These are phyloP conservation scores for Rhodinocichla rosea DNA, from an alignment of 2,113 vertebrate species.

Conservation along the genomic window DNA sequence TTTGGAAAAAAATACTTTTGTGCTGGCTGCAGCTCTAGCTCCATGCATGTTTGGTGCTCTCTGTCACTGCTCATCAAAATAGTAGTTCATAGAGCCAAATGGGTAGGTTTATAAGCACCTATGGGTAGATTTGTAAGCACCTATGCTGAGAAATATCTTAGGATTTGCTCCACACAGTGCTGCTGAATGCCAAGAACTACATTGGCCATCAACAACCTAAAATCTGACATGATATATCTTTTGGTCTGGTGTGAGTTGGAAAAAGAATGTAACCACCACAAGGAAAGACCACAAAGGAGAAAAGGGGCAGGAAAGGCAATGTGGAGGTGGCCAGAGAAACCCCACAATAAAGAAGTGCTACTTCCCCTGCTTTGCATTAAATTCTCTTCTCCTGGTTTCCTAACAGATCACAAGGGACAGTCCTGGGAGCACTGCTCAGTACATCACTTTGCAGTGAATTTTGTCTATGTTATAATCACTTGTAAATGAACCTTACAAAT, in stretches of 20 bases:
- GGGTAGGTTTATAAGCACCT: not conserved
- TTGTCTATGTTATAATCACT: not conserved
- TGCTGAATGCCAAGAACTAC: not conserved
- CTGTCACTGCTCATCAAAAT: not conserved
- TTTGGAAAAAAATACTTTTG: constrained; percentile 17
- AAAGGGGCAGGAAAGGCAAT: not conserved
- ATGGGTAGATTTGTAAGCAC: not conserved
- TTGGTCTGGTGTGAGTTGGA: not conserved
- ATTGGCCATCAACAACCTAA: not conserved
- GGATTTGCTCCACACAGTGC: not conserved
- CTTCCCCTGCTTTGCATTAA: not conserved
- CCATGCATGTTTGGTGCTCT: not conserved
- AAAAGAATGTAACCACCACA: not conserved
- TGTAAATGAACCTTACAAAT: not conserved
- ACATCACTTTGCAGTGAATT: not conserved
- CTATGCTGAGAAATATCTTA: not conserved
- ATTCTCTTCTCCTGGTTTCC: not conserved
- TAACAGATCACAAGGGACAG: not conserved
- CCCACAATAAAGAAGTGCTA: not conserved
- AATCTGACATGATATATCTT: not conserved
- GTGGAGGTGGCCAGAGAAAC: not conserved
- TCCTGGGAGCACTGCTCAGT: not conserved
- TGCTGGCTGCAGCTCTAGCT: not conserved
- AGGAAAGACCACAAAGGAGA: not conserved
- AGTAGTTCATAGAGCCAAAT: not conserved